phyloP scores from a whole-genome alignment of 2,113 vertebrate species.

The Triplophysa siluroides region DNA sequence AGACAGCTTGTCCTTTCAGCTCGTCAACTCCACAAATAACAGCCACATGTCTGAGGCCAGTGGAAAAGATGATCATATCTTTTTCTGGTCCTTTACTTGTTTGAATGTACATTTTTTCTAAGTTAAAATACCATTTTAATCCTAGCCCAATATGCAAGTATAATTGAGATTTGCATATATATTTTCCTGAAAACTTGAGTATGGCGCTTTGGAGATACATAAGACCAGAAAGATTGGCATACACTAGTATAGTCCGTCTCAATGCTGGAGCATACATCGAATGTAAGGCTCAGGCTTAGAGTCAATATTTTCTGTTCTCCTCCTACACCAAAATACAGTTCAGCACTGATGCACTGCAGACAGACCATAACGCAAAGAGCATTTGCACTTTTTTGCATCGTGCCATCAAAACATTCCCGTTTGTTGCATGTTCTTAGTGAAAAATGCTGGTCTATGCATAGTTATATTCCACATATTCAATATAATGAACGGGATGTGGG shows the following conservation, averaged over 20 bases:
- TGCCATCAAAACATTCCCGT: not conserved
- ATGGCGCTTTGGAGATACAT: not conserved
- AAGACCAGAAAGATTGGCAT: not conserved
- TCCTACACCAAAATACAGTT: not conserved
- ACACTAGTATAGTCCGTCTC: not conserved
- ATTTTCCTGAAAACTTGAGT: not conserved
- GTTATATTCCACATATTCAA: not conserved
- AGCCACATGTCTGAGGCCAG: not conserved
- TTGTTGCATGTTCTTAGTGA: not conserved
- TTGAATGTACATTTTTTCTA: not conserved
- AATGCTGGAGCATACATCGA: slow-evolving; percentile 18
- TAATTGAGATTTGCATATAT: not conserved
- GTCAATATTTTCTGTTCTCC: not conserved
- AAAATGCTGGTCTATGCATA: not conserved
- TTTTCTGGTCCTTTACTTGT: not conserved
- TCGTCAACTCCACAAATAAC: slow-evolving; percentile 15
- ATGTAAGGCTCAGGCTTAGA: not conserved
- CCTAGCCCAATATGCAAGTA: not conserved
- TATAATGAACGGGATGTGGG: not conserved
- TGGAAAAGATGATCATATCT: not conserved
- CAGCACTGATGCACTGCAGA: not conserved
- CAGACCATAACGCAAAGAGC: not conserved
- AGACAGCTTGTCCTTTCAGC: slow-evolving; percentile 13
- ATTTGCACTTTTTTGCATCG: not conserved
- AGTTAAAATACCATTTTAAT: not conserved